phyloP scores from a whole-genome alignment of 2,888 invertebrate genomes.

The Fragum sueziense region DNA sequence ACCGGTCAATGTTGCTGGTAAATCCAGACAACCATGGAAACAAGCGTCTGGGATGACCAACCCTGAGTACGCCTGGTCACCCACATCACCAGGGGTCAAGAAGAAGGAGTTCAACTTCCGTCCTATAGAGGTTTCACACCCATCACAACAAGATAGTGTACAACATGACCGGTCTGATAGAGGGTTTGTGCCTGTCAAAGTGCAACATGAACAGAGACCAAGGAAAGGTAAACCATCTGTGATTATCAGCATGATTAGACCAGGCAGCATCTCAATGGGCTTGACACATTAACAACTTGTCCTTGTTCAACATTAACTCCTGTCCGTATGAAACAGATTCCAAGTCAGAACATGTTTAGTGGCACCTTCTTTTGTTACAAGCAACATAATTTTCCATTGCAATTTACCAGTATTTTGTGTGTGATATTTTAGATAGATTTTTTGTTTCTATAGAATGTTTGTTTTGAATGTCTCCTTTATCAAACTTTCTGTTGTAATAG shows the following conservation, averaged over 20 bases:
- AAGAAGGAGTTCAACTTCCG: constrained; percentile 1
- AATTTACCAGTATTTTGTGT: no score
- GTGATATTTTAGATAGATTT: no score
- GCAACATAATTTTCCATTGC: no score
- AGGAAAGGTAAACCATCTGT: constrained; percentile 43
- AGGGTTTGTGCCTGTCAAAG: constrained; percentile 49
- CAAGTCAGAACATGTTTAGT: no score
- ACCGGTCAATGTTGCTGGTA: constrained; percentile 38
- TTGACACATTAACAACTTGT: neutral
- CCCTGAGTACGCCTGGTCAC: constrained; percentile 35
- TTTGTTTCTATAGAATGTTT: no score
- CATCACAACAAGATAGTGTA: neutral
- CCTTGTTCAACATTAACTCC: neutral
- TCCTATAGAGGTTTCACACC: neutral
- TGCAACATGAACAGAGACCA: constrained; percentile 49
- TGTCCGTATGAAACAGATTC: no score
- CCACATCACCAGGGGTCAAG: constrained; percentile 27
- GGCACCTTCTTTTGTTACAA: no score
- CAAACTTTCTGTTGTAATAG: no score
- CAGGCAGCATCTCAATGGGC: neutral
- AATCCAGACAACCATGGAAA: constrained; percentile 36
- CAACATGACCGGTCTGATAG: constrained; percentile 15
- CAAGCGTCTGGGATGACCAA: constrained; percentile 11
- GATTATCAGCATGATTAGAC: neutral
- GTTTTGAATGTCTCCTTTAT: no score